Conservation (phyloP, 2,113 vertebrate species). For the Thermophis baileyi region DNA sequence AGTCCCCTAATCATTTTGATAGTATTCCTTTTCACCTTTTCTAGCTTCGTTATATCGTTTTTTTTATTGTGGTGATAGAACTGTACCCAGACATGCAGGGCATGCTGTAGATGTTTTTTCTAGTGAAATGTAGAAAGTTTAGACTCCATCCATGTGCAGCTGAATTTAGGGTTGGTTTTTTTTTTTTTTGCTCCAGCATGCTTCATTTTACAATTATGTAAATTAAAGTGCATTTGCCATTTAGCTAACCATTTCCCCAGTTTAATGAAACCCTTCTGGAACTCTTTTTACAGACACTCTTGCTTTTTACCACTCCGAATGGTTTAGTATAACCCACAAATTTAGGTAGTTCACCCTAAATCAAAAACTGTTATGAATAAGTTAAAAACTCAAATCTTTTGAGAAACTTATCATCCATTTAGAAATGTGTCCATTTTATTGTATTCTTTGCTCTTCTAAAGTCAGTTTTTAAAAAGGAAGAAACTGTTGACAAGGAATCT, state of each 20-base stretch:
- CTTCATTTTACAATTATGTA: background rate
- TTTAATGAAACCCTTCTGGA: background rate
- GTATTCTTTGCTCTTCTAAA: background rate
- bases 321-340: background rate
- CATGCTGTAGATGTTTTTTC: background rate
- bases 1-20: background rate
- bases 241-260: background rate
- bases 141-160: background rate
- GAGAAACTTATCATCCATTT: background rate
- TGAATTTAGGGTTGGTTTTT: background rate
- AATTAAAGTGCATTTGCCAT: background rate
- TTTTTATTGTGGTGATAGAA: background rate
- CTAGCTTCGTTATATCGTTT: background rate
- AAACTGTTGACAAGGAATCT: background rate
- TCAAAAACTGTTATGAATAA: background rate
- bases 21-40: background rate
- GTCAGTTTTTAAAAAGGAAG: background rate
- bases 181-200: background rate
- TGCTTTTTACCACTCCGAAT: background rate
- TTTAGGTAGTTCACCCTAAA: background rate
- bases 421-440: background rate
- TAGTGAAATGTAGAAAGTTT: background rate
- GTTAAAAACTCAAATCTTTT: background rate
- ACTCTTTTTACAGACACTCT: background rate
- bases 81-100: background rate